These are phyloP conservation scores for Corynorhinus townsendii DNA, from an alignment of 2,113 vertebrate species.

Conservation along the genomic window DNA sequence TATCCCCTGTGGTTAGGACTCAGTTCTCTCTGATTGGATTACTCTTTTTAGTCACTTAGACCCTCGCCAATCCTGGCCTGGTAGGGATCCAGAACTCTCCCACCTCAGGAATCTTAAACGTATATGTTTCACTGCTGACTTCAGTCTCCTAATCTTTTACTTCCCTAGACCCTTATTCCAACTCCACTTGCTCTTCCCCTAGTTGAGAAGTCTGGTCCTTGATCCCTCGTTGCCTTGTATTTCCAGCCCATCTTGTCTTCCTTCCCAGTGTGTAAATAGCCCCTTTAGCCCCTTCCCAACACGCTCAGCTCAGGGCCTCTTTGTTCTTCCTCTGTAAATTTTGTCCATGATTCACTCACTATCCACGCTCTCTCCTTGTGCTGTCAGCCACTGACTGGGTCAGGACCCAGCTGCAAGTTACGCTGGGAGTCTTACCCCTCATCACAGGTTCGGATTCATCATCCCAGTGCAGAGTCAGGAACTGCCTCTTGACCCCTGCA, in stretches of 20 bases:
- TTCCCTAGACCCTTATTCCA: not conserved
- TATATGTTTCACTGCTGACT: not conserved
- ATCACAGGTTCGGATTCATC: rapidly evolving
- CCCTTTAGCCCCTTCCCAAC: not conserved
- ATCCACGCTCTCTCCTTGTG: no score
- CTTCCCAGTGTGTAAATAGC: not conserved
- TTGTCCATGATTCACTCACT: not conserved
- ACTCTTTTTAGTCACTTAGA: not conserved
- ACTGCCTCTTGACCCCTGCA: not conserved
- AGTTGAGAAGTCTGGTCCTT: not conserved
- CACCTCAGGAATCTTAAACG: not conserved
- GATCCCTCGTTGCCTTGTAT: rapidly evolving
- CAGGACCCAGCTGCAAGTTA: not conserved
- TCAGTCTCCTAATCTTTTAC: not conserved
- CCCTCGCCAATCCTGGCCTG: not conserved
- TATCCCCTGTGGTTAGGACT: not conserved
- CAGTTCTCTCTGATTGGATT: not conserved
- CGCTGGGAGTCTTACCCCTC: not conserved
- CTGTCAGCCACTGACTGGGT: not conserved
- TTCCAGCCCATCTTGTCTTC: not conserved
- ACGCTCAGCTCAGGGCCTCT: not conserved
- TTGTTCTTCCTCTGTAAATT: not conserved
- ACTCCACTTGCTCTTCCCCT: not conserved
- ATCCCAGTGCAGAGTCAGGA: not conserved
- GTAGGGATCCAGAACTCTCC: not conserved